A percentile compares a stretch with the other conserved stretches of the same genome.
Evolutionary conservation across 2,113 vertebrate genomes (phyloP).

Genomic region (Manacus vitellinus): DNA sequence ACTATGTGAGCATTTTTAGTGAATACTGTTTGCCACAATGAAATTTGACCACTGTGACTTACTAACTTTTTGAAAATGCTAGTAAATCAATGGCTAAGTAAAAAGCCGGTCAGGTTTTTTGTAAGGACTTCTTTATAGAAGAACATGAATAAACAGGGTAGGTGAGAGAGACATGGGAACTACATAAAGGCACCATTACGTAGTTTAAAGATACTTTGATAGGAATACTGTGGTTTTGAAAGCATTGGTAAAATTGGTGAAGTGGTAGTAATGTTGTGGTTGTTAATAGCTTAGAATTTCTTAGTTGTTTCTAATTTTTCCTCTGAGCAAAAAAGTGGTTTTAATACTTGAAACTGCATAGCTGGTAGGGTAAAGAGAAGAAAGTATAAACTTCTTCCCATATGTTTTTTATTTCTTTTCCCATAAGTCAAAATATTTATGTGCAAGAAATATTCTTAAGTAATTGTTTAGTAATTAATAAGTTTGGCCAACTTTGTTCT

Average conservation of each 20-base stretch:
- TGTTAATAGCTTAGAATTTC: not conserved
- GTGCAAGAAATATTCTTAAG: not conserved
- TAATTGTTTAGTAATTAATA: not conserved
- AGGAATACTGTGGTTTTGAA: not conserved
- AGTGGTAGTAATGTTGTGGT: not conserved
- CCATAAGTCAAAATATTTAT: not conserved
- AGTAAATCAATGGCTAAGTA: not conserved
- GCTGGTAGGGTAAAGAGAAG: not conserved
- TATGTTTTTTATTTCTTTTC: not conserved
- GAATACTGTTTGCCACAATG: not conserved
- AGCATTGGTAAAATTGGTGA: not conserved
- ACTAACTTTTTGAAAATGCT: not conserved
- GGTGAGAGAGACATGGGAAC: not conserved
- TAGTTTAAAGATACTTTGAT: not conserved
- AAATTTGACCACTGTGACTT: not conserved
- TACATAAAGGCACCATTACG: not conserved
- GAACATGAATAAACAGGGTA: not conserved
- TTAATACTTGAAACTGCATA: not conserved
- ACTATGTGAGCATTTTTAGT: not conserved
- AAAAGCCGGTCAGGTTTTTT: not conserved
- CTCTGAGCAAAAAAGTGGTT: not conserved
- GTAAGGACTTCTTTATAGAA: not conserved
- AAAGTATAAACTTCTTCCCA: not conserved
- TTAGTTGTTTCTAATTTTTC: not conserved
- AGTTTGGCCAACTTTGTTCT: not conserved